Percentiles rank a stretch among this genome's conserved stretches.
Conservation (phyloP, 2,797 vertebrate species). For the Mustela erminea region DNA sequence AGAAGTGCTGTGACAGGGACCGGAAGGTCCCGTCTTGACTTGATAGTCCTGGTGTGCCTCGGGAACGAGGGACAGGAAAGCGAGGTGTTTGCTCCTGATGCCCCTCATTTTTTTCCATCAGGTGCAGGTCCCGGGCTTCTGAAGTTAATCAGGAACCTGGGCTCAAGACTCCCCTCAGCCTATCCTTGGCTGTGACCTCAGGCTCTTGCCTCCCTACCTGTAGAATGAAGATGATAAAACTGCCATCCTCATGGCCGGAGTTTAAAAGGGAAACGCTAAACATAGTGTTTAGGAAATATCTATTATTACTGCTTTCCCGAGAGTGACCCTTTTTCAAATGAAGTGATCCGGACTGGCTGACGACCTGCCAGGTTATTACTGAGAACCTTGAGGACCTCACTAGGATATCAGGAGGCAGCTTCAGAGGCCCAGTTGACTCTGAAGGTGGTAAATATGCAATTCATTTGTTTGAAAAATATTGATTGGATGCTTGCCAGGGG, state of each 20-base stretch:
- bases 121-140: not conserved
- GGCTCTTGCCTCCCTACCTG: not conserved
- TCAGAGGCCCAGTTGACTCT: not conserved
- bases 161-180: accelerated
- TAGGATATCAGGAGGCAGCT: not conserved
- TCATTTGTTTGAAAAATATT: not conserved
- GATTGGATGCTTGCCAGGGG: not conserved
- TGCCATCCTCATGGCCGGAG: not conserved
- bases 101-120: not conserved
- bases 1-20: not conserved
- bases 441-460: not conserved
- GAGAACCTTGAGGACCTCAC: not conserved
- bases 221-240: not conserved
- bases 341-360: not conserved
- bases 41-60: not conserved
- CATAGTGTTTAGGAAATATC: not conserved
- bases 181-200: not conserved
- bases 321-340: not conserved
- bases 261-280: not conserved
- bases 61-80: not conserved
- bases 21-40: not conserved
- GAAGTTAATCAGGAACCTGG: not conserved
- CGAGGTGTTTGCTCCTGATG: not conserved
- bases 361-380: too few species aligned
- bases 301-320: not conserved